Conservation (phyloP, 2,888 invertebrate species). For the Euproctis similis region DNA sequence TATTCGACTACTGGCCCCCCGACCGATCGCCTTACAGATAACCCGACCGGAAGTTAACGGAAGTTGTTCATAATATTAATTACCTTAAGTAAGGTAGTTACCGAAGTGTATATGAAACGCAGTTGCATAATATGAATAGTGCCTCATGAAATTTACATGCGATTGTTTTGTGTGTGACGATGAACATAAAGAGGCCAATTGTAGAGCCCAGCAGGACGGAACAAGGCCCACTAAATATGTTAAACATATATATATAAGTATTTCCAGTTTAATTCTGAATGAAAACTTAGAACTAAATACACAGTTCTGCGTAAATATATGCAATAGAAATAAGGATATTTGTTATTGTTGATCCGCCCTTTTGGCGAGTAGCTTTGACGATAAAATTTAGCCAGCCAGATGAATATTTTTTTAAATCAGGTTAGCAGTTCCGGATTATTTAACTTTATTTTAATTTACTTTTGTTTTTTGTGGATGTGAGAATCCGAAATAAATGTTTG, state of each 20-base stretch:
- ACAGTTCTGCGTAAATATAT: too few relatives aligned
- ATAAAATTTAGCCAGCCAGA: too few relatives aligned
- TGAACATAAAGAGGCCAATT: slow-evolving; percentile 19
- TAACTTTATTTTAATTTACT: too few relatives aligned
- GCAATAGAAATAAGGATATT: too few relatives aligned
- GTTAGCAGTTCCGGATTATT: too few relatives aligned
- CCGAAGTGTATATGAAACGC: slow-evolving; percentile 20
- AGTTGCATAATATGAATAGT: slow-evolving; percentile 34
- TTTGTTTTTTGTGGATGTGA: too few relatives aligned
- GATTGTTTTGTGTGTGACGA: slow-evolving; percentile 31
- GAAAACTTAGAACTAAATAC: too few relatives aligned
- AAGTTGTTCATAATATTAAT: slow-evolving; percentile 20
- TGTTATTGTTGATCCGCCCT: too few relatives aligned
- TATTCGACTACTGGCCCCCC: slow-evolving; percentile 1
- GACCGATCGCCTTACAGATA: slow-evolving; percentile 12
- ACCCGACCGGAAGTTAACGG: slow-evolving; percentile 8
- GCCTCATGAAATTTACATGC: slow-evolving; percentile 39
- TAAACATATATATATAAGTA: slow-evolving; percentile 30
- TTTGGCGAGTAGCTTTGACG: too few relatives aligned
- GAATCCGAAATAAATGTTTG: too few relatives aligned
- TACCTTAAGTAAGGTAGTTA: slow-evolving; percentile 14
- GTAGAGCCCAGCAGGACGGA: slow-evolving; percentile 19
- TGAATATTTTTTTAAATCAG: too few relatives aligned
- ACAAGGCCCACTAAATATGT: slow-evolving; percentile 34
- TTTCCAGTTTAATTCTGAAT: slow-evolving; percentile 13